A percentile compares a stretch with the other conserved stretches of the same genome.
Conservation (phyloP, 2,797 vertebrate species). For the Apogon hyalosoma region DNA sequence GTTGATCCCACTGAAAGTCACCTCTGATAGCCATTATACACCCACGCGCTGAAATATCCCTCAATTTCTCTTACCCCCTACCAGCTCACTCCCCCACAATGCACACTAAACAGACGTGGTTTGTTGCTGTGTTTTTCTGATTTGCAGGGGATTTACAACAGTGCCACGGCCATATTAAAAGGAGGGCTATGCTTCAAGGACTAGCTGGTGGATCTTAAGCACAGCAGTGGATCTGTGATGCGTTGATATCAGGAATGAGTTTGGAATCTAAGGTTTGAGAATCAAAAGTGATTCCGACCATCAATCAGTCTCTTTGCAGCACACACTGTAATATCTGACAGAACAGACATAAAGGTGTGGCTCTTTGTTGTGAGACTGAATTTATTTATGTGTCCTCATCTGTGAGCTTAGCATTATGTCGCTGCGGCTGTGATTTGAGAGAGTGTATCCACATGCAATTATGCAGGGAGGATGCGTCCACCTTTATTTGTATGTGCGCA, state of each 20-base stretch:
- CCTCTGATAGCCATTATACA: conserved; percentile 81
- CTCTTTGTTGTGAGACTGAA: conserved; percentile 26
- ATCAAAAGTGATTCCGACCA: conserved; percentile 52
- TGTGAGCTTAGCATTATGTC: conserved; percentile 13
- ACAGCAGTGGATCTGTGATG: conserved; percentile 58
- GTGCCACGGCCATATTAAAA: conserved; percentile 56
- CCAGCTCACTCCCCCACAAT: conserved; percentile 74
- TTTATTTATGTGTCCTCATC: conserved; percentile 33
- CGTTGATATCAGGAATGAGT: conserved; percentile 21
- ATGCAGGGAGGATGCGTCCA: conserved; percentile 30
- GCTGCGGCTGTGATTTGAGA: conserved; percentile 8
- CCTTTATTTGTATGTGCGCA: conserved; percentile 62
- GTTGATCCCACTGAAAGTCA: conserved; percentile 81
- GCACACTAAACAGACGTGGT: conserved; percentile 62
- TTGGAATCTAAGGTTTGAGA: conserved; percentile 36
- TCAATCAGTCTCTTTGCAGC: conserved; percentile 25
- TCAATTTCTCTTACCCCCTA: conserved; percentile 75
- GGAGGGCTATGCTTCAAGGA: conserved; percentile 55
- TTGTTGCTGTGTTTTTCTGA: conserved; percentile 69
- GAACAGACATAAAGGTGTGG: conserved; percentile 23
- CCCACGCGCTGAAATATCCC: conserved; percentile 76
- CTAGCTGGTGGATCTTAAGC: conserved; percentile 56
- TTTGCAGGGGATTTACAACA: conserved; percentile 68
- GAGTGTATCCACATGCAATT: conserved; percentile 19
- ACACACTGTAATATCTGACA: background rate